Base-by-base conservation (phyloP, 2,797 vertebrate species). In the Scarus forsteni region DNA sequence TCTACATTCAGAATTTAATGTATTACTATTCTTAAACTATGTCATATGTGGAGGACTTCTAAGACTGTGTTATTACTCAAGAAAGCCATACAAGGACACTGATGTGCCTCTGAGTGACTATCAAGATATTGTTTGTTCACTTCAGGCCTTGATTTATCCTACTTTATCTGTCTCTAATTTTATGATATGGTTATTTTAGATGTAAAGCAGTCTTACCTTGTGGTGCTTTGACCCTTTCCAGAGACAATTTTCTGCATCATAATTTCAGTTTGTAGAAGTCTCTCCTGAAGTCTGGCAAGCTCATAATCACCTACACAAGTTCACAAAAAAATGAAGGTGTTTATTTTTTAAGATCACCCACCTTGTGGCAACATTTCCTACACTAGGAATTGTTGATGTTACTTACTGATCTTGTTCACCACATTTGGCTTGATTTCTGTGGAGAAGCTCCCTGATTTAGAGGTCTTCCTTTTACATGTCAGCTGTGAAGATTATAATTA, bases 241-340 rank as follows among this genome's bases (percentile, higher is more conserved):
- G 90, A 94, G 70, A 95, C 95, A 60, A 97, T 92, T 91, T 93
- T 96, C 92, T 96, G 95, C 95, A 96, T 96, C 73, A 94, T 93
- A 85, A 80, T 95, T 78, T 99, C 97, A 10, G 97, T 96, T 72
- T 95, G 94, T 75, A 90, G 93, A 62, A 97, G 90, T 88, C 94
- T 96, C 88, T 96, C 93, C 81, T 98, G 96, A 36, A 98, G 95
- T 68, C 94, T 95, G 59, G 89, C 79, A 57, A 97, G 94, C 67
- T 98, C 96, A 83, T 93, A 88, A 70, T 96, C 95, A 64, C 62
- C 27, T 15, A 40, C 0, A 71, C 13, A 16, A 75, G 12, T 50
- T 10, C 19, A 6, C 27, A 10, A 27, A 19, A 19, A 4, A 8
- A 54, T 35, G 11, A 14, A 11, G 9, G 10, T 53, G 8, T 43